Evolutionary conservation across 2,113 vertebrate species (phyloP).

Genomic region (Melanotaenia duboulayi): DNA sequence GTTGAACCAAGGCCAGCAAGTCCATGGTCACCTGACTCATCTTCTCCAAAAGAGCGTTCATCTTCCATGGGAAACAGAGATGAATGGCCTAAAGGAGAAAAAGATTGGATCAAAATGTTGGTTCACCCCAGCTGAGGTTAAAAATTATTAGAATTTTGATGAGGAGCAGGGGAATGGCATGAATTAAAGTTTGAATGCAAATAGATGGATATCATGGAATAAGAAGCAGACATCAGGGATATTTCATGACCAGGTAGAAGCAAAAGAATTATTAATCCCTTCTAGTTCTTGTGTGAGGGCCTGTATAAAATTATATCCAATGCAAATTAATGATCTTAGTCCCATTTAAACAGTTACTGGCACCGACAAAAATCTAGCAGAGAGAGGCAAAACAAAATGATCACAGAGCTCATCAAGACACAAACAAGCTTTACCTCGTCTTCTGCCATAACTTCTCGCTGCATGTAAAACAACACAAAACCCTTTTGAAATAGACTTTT

Average conservation of each 20-base stretch:
- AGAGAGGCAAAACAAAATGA: conserved; percentile 48
- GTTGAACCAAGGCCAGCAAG: conserved; percentile 93
- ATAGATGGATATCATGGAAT: conserved; percentile 8
- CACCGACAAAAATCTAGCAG: conserved; percentile 35
- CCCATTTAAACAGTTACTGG: conserved; percentile 26
- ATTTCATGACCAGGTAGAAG: conserved; percentile 22
- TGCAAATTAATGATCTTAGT: background rate
- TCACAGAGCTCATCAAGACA: conserved; percentile 32
- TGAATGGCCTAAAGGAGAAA: conserved; percentile 87
- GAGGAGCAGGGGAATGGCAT: background rate
- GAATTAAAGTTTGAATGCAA: conserved; percentile 9
- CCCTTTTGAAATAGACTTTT: conserved; percentile 59
- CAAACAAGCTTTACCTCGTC: conserved; percentile 91
- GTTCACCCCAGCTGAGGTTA: background rate
- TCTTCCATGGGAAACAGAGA: conserved; percentile 99
- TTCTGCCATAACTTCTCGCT: conserved; percentile 99
- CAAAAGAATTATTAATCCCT: conserved; percentile 7
- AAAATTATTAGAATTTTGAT: background rate
- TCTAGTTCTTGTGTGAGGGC: conserved; percentile 2
- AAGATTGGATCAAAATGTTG: conserved; percentile 13
- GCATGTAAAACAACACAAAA: conserved; percentile 92
- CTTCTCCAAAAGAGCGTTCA: conserved; percentile 91
- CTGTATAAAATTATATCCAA: background rate
- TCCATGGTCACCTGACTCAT: conserved; percentile 92
- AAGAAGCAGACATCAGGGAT: conserved; percentile 36